Conservation (phyloP, 2,113 vertebrate species). For the Cyprinodon tularosa region DNA sequence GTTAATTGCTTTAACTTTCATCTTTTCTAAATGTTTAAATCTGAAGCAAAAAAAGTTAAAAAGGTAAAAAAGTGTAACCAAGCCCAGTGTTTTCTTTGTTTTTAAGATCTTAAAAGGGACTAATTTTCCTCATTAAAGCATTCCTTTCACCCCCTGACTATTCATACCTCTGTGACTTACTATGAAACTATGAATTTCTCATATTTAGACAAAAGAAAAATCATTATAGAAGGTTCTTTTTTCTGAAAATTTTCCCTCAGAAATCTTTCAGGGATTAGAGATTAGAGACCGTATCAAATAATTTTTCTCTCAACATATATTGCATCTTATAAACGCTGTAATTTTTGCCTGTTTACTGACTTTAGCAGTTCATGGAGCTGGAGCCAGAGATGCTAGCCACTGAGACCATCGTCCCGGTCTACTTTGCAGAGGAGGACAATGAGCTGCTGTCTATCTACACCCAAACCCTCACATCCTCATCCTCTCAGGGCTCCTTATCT, state of each 20-base stretch:
- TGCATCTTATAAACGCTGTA: neutral
- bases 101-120: neutral
- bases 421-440: conserved; percentile 95
- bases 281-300: neutral
- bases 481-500: conserved; percentile 89
- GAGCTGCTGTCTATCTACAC: conserved; percentile 95
- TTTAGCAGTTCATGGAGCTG: conserved; percentile 97
- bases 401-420: conserved; percentile 95
- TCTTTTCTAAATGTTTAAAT: neutral
- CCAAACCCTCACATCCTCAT: conserved; percentile 91
- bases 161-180: neutral
- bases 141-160: neutral
- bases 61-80: neutral
- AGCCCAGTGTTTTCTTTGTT: neutral
- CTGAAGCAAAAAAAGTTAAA: neutral
- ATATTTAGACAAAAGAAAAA: conserved; percentile 6
- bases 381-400: conserved; percentile 97
- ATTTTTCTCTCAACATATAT: neutral
- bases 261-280: neutral
- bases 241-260: neutral
- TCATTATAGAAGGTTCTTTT: neutral
- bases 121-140: neutral
- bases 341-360: neutral
- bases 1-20: neutral
- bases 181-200: conserved; percentile 7